phyloP scores from a whole-genome alignment of 2,888 invertebrate species.

The Gibbula magus region DNA sequence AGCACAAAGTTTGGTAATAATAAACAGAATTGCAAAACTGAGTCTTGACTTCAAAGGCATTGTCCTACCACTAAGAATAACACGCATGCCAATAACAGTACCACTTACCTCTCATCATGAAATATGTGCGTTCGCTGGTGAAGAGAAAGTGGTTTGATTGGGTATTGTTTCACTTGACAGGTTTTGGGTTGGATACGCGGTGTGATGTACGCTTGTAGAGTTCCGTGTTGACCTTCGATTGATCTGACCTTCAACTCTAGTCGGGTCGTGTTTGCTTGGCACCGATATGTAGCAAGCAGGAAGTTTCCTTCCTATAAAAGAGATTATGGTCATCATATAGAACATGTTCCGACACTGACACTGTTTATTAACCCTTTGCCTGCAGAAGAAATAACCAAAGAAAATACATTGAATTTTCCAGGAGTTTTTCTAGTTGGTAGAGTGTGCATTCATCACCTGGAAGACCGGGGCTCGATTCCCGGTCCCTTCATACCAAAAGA shows the following conservation, averaged over 20 bases:
- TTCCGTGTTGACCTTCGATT: slow-evolving; percentile 86
- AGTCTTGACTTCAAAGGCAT: too few species aligned
- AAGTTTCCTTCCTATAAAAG: slow-evolving; percentile 80
- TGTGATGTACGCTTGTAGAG: slow-evolving; percentile 84
- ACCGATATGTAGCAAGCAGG: slow-evolving; percentile 90
- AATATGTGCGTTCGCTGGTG: slow-evolving; percentile 84
- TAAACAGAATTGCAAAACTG: too few species aligned
- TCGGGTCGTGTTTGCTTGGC: slow-evolving; percentile 93
- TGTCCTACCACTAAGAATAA: background rate
- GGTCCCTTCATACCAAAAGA: too few species aligned
- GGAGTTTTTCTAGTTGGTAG: too few species aligned
- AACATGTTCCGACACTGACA: too few species aligned
- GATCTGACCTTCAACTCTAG: slow-evolving; percentile 90
- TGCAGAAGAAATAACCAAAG: too few species aligned
- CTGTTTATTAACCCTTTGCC: too few species aligned
- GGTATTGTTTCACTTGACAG: slow-evolving; percentile 82
- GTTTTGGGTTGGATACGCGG: slow-evolving; percentile 88
- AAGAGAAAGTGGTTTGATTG: slow-evolving; percentile 85
- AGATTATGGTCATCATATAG: background rate
- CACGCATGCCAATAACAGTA: background rate
- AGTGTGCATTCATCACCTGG: too few species aligned
- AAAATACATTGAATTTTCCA: too few species aligned
- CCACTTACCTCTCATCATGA: slow-evolving; percentile 78
- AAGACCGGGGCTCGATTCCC: too few species aligned
- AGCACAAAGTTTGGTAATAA: too few species aligned